These are phyloP conservation scores for Dorcus parallelipipedus DNA, from an alignment of 2,888 invertebrate species.

Conservation along the genomic window DNA sequence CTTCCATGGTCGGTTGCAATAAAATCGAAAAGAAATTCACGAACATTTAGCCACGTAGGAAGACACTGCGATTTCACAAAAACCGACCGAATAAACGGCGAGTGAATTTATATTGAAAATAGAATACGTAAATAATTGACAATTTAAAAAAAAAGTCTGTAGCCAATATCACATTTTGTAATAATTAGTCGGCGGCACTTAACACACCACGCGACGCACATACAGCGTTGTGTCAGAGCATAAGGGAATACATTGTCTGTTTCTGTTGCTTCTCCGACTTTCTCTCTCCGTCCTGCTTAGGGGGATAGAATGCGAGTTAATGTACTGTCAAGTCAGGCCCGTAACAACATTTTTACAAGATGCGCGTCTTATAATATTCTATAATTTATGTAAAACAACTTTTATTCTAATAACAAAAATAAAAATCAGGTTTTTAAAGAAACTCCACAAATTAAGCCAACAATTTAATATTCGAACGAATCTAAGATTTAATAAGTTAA, in stretches of 20 bases:
- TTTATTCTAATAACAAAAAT: too few species aligned
- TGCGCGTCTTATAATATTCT: too few species aligned
- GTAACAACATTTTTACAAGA: neutral
- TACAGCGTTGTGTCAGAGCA: neutral
- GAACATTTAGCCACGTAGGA: constrained; percentile 14
- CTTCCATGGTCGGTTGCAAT: constrained; percentile 33
- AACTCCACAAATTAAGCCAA: too few species aligned
- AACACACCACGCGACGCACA: neutral
- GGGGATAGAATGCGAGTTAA: constrained; percentile 15
- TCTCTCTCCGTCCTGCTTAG: constrained; percentile 5
- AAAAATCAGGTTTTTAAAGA: too few species aligned
- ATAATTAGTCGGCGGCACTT: neutral
- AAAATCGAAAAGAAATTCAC: constrained; percentile 13
- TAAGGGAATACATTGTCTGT: neutral
- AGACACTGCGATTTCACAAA: neutral
- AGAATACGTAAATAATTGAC: too few species aligned
- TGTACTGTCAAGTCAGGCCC: constrained; percentile 11
- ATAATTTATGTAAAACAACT: too few species aligned
- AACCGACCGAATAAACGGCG: neutral
- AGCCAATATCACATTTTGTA: neutral
- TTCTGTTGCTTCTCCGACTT: constrained; percentile 5
- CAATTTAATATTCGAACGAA: too few species aligned
- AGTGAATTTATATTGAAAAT: too few species aligned
- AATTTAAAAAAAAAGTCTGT: neutral
- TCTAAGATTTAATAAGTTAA: too few species aligned